These are phyloP conservation scores for Scalopus aquaticus DNA, from an alignment of 2,113 vertebrate species.

Conservation along the genomic window DNA sequence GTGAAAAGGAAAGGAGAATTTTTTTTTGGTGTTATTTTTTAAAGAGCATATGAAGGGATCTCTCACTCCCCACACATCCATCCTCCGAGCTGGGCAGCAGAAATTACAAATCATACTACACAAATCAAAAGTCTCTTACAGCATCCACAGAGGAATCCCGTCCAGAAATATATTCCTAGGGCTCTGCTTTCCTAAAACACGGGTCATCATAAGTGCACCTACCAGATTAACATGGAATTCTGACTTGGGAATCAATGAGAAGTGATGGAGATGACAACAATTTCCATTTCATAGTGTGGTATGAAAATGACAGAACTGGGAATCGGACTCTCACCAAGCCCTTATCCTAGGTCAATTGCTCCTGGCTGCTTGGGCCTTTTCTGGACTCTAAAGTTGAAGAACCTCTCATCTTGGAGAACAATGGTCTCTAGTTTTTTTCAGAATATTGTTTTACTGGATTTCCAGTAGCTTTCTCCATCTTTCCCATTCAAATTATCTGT, in stretches of 20 bases:
- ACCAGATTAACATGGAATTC: neutral
- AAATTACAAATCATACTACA: slow-evolving; percentile 41
- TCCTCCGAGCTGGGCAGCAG: neutral
- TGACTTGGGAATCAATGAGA: slow-evolving; percentile 23
- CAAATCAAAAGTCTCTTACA: neutral
- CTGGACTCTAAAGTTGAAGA: neutral
- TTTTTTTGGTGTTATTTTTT: too few species aligned
- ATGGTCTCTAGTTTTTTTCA: neutral
- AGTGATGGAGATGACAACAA: neutral
- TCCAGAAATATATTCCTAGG: neutral
- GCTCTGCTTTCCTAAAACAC: neutral
- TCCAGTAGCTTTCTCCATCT: neutral
- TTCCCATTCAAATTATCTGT: neutral
- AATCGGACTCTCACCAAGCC: neutral
- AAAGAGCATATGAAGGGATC: neutral
- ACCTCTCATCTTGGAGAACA: neutral
- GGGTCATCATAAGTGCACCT: neutral
- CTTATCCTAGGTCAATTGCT: neutral
- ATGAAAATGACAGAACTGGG: neutral
- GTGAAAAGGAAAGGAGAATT: neutral
- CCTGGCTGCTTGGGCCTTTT: neutral
- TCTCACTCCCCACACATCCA: neutral
- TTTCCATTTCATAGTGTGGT: neutral
- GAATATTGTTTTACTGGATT: neutral
- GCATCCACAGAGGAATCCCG: neutral